Percentiles rank a stretch among this genome's conserved stretches.
These are phyloP conservation scores for Paraescarpia echinospica DNA, from an alignment of 1,140 invertebrate species.

Conservation along the genomic window DNA sequence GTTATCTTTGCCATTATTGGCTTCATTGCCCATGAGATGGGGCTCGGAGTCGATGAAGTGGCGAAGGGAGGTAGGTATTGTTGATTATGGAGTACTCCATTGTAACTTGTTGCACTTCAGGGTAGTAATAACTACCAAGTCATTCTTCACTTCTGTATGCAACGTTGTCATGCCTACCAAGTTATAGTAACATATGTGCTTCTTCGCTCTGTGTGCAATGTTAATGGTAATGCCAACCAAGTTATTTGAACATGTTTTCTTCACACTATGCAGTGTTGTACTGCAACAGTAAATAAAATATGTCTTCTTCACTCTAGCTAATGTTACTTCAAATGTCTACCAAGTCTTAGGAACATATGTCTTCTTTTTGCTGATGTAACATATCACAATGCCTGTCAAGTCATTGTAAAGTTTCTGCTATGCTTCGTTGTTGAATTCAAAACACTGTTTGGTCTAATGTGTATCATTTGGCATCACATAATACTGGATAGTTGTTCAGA, in stretches of 20 bases:
- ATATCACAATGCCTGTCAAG: too few relatives aligned
- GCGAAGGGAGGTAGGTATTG: conserved; percentile 33
- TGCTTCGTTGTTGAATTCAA: background rate
- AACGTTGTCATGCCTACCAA: background rate
- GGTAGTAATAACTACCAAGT: background rate
- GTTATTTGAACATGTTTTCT: background rate
- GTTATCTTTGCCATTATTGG: conserved; percentile 49
- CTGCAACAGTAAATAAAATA: too few relatives aligned
- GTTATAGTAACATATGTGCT: background rate
- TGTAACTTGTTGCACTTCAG: background rate
- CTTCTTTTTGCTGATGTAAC: background rate
- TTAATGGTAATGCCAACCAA: background rate
- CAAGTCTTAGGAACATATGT: background rate
- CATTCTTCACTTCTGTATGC: background rate
- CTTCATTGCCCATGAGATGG: conserved; percentile 41
- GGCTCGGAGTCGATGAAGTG: conserved; percentile 38
- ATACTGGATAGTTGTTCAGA: too few relatives aligned
- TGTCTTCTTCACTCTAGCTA: too few relatives aligned
- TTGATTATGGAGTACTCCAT: background rate
- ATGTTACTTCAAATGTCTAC: background rate
- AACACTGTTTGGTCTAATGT: too few relatives aligned
- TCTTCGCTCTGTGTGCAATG: background rate
- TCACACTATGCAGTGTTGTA: too few relatives aligned
- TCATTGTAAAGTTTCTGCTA: background rate
- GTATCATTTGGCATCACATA: too few relatives aligned